These are phyloP conservation scores for Romanogobio albipinnatus DNA, from an alignment of 2,113 vertebrate genomes.

Conservation along the genomic window DNA sequence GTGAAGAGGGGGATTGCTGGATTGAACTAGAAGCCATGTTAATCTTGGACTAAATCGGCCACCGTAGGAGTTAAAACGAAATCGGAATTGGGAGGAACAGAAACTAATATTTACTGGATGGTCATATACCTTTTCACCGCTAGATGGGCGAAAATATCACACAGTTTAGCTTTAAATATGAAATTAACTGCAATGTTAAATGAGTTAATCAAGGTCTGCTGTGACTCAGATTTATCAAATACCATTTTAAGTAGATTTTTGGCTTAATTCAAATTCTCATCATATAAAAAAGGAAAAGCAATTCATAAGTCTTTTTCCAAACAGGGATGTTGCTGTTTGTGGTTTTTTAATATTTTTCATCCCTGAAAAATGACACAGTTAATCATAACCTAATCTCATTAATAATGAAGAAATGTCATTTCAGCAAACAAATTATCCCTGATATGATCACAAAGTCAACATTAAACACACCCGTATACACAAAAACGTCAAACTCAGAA, in stretches of 20 bases:
- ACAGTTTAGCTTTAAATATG: too few species aligned
- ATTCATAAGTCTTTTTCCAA: not conserved
- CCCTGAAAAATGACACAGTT: not conserved
- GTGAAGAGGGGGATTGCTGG: too few species aligned
- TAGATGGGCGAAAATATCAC: too few species aligned
- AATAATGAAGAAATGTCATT: constrained; percentile 15
- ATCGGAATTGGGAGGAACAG: too few species aligned
- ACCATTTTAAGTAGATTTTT: not conserved
- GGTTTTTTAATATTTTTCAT: not conserved
- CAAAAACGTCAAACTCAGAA: not conserved
- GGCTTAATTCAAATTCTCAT: not conserved
- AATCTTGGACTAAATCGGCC: too few species aligned
- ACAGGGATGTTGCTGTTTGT: not conserved
- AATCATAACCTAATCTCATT: not conserved
- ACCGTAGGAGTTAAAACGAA: too few species aligned
- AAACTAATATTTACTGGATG: too few species aligned
- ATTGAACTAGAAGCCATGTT: too few species aligned
- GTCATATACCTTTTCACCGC: too few species aligned
- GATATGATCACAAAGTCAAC: constrained; percentile 9
- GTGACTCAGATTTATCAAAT: not conserved
- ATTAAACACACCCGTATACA: not conserved
- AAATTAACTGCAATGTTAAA: not conserved
- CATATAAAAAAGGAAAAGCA: not conserved
- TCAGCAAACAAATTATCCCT: not conserved
- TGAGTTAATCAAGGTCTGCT: not conserved